Conservation (phyloP, 1,140 invertebrate species). For the Copidosoma floridanum region DNA sequence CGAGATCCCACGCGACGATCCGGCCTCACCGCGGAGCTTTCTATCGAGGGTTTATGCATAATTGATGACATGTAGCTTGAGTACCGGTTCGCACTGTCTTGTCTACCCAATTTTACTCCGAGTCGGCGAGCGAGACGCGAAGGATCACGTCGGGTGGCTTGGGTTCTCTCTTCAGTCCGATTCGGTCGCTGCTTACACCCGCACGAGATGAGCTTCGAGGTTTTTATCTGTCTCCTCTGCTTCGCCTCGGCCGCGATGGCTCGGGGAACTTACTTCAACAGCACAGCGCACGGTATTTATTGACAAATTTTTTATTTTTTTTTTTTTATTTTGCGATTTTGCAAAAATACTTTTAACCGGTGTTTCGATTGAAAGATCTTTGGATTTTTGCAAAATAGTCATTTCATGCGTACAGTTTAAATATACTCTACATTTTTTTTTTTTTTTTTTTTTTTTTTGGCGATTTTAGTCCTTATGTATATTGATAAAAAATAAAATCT, state of each 20-base stretch:
- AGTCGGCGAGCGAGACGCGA: constrained; percentile 1
- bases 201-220: not conserved
- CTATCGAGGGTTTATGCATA: constrained; percentile 38
- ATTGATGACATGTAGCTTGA: constrained; percentile 27
- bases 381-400: no score
- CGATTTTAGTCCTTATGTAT: not conserved
- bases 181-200: not conserved
- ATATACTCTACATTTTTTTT: not conserved
- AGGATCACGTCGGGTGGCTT: no score
- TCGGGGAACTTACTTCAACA: not conserved
- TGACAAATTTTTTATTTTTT: constrained; percentile 18
- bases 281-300: constrained; percentile 4
- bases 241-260: not conserved
- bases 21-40: no score
- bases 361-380: no score
- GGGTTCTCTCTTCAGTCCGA: no score
- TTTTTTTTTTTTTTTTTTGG: no score
- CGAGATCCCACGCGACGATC: no score
- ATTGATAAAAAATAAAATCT: not conserved
- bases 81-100: constrained; percentile 6
- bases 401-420: no score
- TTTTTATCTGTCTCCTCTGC: not conserved
- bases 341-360: constrained; percentile 34
- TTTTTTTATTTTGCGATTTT: constrained; percentile 37
- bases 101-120: constrained; percentile 31